These are phyloP conservation scores for Simalia tracyae DNA, from an alignment of 2,797 vertebrate species.

Conservation along the genomic window DNA sequence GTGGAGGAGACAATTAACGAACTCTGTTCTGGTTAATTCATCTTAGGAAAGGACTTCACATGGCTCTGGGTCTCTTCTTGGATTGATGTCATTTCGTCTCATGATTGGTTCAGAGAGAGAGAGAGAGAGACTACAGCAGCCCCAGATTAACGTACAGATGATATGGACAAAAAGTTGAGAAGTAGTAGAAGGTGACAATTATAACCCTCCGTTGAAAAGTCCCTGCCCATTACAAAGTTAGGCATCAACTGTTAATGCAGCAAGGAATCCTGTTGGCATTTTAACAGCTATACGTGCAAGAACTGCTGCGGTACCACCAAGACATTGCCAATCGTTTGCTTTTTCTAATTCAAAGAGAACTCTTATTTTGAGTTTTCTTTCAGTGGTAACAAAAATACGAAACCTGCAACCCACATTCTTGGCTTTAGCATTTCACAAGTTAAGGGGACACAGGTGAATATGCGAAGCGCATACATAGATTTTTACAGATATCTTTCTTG, in stretches of 20 bases:
- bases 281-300: not conserved
- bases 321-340: not conserved
- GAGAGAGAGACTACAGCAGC: not conserved
- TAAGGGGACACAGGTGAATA: not conserved
- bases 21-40: not conserved
- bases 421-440: not conserved
- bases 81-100: not conserved
- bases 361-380: not conserved
- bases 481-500: not conserved
- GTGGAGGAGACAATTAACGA: not conserved
- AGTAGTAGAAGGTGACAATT: not conserved
- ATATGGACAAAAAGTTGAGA: not conserved
- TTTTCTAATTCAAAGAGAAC: not conserved
- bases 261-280: not conserved
- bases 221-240: not conserved
- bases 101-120: not conserved
- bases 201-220: not conserved
- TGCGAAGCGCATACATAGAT: conserved; percentile 24
- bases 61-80: not conserved
- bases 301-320: not conserved
- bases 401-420: not conserved
- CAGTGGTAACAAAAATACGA: not conserved
- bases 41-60: not conserved
- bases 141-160: not conserved
- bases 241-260: not conserved